Evolutionary conservation across 2,113 vertebrate species (phyloP).

Genomic region (Indicator indicator): DNA sequence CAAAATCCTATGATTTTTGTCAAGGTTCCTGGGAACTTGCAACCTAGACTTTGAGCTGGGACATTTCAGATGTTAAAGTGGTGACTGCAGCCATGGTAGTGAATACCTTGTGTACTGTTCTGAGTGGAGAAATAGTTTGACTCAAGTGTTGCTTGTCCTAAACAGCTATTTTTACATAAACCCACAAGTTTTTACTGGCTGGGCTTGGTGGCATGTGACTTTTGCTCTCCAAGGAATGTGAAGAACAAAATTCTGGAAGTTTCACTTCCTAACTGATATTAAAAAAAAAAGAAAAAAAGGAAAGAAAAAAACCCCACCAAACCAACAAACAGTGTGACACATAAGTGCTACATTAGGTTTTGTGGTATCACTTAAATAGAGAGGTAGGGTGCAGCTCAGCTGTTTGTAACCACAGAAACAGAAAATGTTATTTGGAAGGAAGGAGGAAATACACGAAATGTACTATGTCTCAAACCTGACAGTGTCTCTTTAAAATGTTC

Average conservation of each 20-base stretch:
- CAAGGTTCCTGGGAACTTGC: not conserved
- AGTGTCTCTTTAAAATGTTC: constrained; percentile 62
- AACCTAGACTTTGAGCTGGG: not conserved
- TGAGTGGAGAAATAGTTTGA: not conserved
- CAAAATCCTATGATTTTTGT: not conserved
- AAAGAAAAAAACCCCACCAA: not conserved
- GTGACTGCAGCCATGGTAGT: not conserved
- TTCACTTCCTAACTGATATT: not conserved
- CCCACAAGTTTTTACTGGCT: not conserved
- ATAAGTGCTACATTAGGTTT: constrained; percentile 1
- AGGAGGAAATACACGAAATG: constrained; percentile 14
- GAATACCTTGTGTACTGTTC: not conserved
- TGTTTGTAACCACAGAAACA: constrained; percentile 13
- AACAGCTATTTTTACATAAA: not conserved
- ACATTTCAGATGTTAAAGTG: not conserved
- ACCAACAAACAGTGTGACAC: not conserved
- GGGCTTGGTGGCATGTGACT: not conserved
- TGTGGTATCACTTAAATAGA: not conserved
- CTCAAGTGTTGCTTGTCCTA: not conserved
- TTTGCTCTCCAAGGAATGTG: not conserved
- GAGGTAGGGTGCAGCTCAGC: not conserved
- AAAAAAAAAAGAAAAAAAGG: not conserved
- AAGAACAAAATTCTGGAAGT: not conserved
- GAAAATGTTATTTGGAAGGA: constrained; percentile 49
- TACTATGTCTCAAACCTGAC: constrained; percentile 27